phyloP scores from a whole-genome alignment of 2,113 vertebrate species.

The Engraulis encrasicolus region DNA sequence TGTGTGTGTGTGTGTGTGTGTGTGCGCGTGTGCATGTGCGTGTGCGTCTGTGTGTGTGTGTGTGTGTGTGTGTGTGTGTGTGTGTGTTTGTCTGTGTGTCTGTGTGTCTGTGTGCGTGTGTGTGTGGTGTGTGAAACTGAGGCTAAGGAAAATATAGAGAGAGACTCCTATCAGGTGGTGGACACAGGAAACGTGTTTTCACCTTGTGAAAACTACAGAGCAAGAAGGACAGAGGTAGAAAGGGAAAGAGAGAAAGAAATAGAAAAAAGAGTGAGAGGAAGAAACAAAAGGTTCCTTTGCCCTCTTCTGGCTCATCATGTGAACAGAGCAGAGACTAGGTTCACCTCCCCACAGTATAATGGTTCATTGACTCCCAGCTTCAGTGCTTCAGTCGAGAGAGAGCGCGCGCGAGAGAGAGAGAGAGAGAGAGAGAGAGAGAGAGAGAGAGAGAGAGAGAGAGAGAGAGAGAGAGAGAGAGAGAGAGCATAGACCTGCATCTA shows the following conservation, averaged over 20 bases:
- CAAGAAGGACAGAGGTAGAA: neutral
- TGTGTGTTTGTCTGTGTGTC: neutral
- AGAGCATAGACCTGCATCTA: no score
- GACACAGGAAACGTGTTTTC: neutral
- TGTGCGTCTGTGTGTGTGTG: no score
- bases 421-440: neutral
- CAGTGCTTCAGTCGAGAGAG: neutral
- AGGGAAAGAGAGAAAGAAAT: neutral
- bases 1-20: neutral
- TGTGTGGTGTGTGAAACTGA: no score
- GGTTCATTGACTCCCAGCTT: constrained; percentile 38
- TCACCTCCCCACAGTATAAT: constrained; percentile 47
- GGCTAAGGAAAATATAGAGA: neutral
- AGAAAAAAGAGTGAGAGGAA: neutral
- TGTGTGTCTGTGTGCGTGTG: neutral
- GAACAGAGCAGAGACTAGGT: neutral
- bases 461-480: neutral
- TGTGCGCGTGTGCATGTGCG: no score
- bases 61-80: neutral
- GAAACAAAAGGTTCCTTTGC: constrained; percentile 27
- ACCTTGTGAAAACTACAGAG: neutral
- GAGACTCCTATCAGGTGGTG: neutral
- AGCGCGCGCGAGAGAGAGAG: constrained; percentile 5
- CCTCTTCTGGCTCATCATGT: constrained; percentile 28
- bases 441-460: neutral